Evolutionary conservation across 2,888 invertebrate genomes (phyloP).

Genomic region (Polydesmus complanatus): DNA sequence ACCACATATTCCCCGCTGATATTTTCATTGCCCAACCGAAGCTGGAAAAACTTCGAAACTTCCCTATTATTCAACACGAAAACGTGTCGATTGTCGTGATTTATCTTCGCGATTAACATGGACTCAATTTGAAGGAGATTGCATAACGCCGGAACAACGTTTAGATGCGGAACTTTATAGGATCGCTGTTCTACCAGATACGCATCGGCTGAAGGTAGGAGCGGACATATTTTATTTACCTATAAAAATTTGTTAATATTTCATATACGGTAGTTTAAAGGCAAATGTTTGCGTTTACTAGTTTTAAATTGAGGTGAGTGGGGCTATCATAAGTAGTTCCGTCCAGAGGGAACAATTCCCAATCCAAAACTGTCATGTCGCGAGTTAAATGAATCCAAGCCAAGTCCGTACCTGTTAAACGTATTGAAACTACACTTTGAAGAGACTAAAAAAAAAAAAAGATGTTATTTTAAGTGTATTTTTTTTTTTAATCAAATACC

Average conservation of each 20-base stretch:
- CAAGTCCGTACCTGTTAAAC: not conserved
- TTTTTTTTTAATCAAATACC: no score
- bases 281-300: no score
- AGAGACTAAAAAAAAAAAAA: not conserved
- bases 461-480: not conserved
- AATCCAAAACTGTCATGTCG: not conserved
- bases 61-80: not conserved
- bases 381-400: not conserved
- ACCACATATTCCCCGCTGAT: not conserved
- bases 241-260: not conserved
- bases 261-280: not conserved
- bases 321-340: not conserved
- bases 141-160: not conserved
- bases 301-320: no score
- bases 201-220: not conserved
- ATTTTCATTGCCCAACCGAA: not conserved
- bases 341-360: not conserved
- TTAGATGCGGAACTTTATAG: not conserved
- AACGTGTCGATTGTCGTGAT: not conserved
- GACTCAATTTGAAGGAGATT: not conserved
- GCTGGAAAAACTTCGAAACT: not conserved
- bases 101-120: not conserved
- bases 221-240: not conserved
- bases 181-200: not conserved
- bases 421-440: not conserved